Base-by-base conservation (phyloP, 2,113 vertebrate species). In the Apodemus speciosus region DNA sequence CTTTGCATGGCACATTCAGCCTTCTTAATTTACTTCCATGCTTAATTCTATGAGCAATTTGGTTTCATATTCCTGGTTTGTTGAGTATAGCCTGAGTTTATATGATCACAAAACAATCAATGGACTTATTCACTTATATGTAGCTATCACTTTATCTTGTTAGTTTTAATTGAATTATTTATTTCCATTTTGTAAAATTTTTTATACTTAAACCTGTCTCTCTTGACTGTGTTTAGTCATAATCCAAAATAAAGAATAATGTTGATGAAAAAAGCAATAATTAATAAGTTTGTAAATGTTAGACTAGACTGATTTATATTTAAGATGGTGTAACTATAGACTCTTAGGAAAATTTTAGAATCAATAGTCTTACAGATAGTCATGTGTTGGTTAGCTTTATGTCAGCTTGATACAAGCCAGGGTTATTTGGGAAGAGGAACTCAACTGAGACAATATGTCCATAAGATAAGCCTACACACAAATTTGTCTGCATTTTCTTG, bases 161-260 rank as follows among this genome's bases (percentile, higher is more conserved):
- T 89, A 51, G 84, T 94, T 83, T 89, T 73, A 89, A 75, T 11
- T 77, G 35, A 92, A 81, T 58, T 51, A 14, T 13, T 85, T 90
- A 49, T 46, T 75, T 16, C 66, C 79, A 43, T 83, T 85, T 69
- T 88, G 3, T 51, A 90, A 51, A 10, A 86, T 5, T 86, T 25
- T 79, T 84, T 91, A 93, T 4, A 89, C 35, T 81, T 62, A 85
- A 80, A 88, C 38, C 71, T 27, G n/a, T 69, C n/a, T 3, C n/a
- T 93, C 92, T 85, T 92, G 32, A 92, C 40, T 79, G 10, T 1
- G 60, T 35, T 15, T n/a, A 88, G 7, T 38, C 38, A 58, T 11
- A 16, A 90, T 35, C 18, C 35, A 86, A 92, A 97, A 56, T 91
- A 32, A 93, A 80, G 7, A 80, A 80, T 83, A 75, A 92, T 94